Conservation (phyloP, 2,888 invertebrate species). For the Nomada lathburiana region DNA sequence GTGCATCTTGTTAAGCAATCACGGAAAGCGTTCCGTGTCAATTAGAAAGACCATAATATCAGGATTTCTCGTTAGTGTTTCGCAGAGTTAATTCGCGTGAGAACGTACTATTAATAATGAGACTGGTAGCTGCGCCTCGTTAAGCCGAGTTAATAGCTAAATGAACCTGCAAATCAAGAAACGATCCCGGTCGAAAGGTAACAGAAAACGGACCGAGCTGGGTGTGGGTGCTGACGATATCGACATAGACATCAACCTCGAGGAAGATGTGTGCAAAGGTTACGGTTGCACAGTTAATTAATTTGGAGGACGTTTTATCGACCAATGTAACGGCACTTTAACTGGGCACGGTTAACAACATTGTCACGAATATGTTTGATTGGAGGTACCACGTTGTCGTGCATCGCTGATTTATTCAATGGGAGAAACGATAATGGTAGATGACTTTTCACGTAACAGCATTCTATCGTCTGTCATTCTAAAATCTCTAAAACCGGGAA, state of each 20-base stretch:
- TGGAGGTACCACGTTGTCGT: too few species aligned
- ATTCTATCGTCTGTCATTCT: too few species aligned
- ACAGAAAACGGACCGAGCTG: constrained; percentile 41
- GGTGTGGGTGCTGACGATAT: constrained; percentile 49
- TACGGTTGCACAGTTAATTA: constrained; percentile 61
- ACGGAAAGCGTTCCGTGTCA: constrained; percentile 52
- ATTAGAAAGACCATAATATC: constrained; percentile 50
- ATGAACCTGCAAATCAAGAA: constrained; percentile 56
- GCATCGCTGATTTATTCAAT: too few species aligned
- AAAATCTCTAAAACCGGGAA: too few species aligned
- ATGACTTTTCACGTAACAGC: too few species aligned
- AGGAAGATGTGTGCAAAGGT: constrained; percentile 56
- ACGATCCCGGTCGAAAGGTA: constrained; percentile 39
- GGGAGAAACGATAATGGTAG: too few species aligned
- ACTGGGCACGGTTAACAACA: neutral
- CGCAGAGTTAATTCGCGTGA: constrained; percentile 61
- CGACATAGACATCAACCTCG: constrained; percentile 23
- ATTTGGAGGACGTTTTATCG: constrained; percentile 17
- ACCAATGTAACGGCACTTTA: neutral
- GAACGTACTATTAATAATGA: constrained; percentile 63
- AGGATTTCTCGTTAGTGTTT: constrained; percentile 40
- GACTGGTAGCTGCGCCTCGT: constrained; percentile 59
- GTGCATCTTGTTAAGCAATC: constrained; percentile 47
- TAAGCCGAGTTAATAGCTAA: constrained; percentile 62
- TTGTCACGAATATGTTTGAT: constrained; percentile 7